Conservation (phyloP, 2,888 invertebrate species). For the Subacronicta megacephala region DNA sequence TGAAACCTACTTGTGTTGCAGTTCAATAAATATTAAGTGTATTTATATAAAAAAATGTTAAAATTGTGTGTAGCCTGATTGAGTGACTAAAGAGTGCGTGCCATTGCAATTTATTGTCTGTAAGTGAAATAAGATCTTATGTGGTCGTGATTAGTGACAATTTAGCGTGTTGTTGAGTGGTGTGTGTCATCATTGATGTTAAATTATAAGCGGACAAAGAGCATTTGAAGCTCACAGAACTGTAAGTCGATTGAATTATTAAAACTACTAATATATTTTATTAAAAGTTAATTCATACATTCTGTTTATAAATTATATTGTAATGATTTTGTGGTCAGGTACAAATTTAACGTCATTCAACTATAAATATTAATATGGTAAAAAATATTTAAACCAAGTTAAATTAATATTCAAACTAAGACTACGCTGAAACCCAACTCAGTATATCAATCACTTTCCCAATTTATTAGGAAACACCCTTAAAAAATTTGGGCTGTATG, state of each 20-base stretch:
- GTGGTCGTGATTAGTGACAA: conserved; percentile 22
- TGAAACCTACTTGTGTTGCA: not conserved
- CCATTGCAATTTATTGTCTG: conserved; percentile 29
- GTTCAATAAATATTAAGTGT: not conserved
- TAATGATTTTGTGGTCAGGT: too few species aligned
- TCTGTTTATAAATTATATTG: too few species aligned
- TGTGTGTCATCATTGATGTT: conserved; percentile 37
- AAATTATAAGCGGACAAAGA: conserved; percentile 36
- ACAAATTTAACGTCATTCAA: too few species aligned
- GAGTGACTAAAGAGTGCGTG: conserved; percentile 25
- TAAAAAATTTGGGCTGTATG: too few species aligned
- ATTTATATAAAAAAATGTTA: conserved; percentile 5
- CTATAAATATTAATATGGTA: too few species aligned
- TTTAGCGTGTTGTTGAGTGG: conserved; percentile 19
- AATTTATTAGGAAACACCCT: too few species aligned
- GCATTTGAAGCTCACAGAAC: conserved; percentile 23
- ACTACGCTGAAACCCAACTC: too few species aligned
- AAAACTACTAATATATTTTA: not conserved
- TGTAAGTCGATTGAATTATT: conserved; percentile 32
- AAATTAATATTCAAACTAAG: too few species aligned
- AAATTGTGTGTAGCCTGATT: conserved; percentile 19
- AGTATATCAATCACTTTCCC: too few species aligned
- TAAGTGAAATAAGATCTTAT: conserved; percentile 17
- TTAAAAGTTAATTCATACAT: not conserved
- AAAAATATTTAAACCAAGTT: too few species aligned